Evolutionary conservation across 2,113 vertebrate genomes (phyloP).

Genomic region (Haplochromis vanheusdeni): DNA sequence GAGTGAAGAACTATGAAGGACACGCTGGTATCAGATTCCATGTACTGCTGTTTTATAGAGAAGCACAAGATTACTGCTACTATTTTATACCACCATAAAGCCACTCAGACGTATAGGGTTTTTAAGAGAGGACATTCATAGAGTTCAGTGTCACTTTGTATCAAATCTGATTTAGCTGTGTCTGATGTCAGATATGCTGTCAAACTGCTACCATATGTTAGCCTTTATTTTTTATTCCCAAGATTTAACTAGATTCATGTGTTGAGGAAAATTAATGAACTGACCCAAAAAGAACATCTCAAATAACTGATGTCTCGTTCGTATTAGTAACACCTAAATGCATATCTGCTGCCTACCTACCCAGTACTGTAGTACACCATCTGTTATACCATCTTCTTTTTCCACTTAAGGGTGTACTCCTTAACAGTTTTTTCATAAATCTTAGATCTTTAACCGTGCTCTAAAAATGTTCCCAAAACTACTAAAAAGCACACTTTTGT

Average conservation of each 20-base stretch:
- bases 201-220: slow-evolving; percentile 20
- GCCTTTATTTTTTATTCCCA: background rate
- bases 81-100: slow-evolving; percentile 57
- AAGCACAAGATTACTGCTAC: slow-evolving; percentile 47
- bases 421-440: background rate
- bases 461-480: background rate
- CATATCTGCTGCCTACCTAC: background rate
- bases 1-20: slow-evolving; percentile 1
- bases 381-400: background rate
- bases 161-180: slow-evolving; percentile 35
- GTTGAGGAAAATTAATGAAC: background rate
- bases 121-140: slow-evolving; percentile 60
- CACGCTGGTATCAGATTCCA: slow-evolving; percentile 38
- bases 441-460: background rate
- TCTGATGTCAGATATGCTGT: slow-evolving; percentile 25
- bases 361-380: background rate
- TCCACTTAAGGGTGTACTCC: background rate
- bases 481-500: background rate
- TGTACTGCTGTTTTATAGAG: slow-evolving; percentile 47
- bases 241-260: slow-evolving; percentile 9
- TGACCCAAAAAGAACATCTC: background rate
- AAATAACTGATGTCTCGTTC: background rate
- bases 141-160: slow-evolving; percentile 53
- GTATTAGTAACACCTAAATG: background rate
- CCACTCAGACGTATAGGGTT: slow-evolving; percentile 44